Evolutionary conservation across 2,888 invertebrate genomes (phyloP), one percentile per base, ranked within the genome.

Genomic region (Synergus umbraculus): DNA sequence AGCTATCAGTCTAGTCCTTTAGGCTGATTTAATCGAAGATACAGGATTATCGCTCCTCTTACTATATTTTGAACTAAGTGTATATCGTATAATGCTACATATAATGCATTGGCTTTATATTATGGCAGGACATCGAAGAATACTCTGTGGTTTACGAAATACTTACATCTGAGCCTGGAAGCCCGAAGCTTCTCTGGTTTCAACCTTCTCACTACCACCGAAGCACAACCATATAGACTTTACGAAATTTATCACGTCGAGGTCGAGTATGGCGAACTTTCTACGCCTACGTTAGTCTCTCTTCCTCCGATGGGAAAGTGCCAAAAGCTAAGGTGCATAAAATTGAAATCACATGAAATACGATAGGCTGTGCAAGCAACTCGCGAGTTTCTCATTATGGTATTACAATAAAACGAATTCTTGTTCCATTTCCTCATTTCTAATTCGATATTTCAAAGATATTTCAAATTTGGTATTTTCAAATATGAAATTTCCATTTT

Each of bases 241-340:
- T 54, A n/a, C 41, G 49, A 77, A 81, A 82, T 81, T 83, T 83
- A 83, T 81, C 77, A 67, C 78, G 60, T 76, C 76, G 76, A 73
- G 83, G 78, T 79, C 83, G 76, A 58, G 66, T 18, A 58, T 43
- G 63, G 58, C n/a, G 69, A 69, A 79, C 79, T 77, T 80, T 79
- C 77, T 66, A 66, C 79, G 64, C 82, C 80, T 77, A 79, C 82
- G 76, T 54, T 73, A 73, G 54, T 73, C 73, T 73, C 49, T 73
- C 73, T 73, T 54, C 49, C 49, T 54, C 49, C 73, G 73, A 73
- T 73, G 73, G 49, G 73, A 73, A 73, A 54, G 73, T 73, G 73
- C 73, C 73, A 73, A 73, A 73, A 73, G 54, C 73, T 73, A 37
- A 73, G 73, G 49, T 73, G 37, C 54, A 54, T 73, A 73, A 73